Conservation (phyloP, 2,888 invertebrate genomes). For the Cataglyphis livida region DNA sequence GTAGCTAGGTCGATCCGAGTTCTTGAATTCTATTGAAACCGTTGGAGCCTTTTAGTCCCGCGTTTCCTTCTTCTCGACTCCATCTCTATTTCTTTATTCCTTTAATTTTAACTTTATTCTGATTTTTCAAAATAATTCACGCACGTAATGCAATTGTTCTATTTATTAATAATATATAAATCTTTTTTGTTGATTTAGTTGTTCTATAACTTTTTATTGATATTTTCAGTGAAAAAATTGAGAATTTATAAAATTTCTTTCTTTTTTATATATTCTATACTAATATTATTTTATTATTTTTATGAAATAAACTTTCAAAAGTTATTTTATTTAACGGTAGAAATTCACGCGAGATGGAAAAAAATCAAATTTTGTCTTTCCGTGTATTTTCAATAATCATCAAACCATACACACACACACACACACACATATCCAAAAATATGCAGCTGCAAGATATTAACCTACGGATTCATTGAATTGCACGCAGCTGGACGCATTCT, state of each 20-base stretch:
- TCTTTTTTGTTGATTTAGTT: neutral
- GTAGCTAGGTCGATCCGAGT: constrained; percentile 29
- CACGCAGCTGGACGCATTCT: constrained; percentile 48
- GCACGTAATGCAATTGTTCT: neutral
- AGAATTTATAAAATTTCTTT: neutral
- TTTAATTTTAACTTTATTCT: constrained; percentile 29
- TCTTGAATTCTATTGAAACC: constrained; percentile 33
- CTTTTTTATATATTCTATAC: neutral
- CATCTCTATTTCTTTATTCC: neutral
- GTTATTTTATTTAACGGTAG: constrained; percentile 17
- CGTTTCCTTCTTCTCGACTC: neutral
- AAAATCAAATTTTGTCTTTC: constrained; percentile 40
- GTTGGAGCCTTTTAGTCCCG: constrained; percentile 12
- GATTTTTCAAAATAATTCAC: constrained; percentile 1
- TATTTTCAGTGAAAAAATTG: neutral
- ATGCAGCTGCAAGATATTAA: constrained; percentile 59
- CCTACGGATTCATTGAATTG: constrained; percentile 61
- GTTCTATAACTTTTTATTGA: neutral
- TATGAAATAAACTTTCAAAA: constrained; percentile 6
- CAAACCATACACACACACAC: constrained; percentile 7
- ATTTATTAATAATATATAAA: constrained; percentile 1
- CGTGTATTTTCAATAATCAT: constrained; percentile 29
- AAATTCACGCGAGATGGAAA: constrained; percentile 9
- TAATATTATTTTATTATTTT: neutral
- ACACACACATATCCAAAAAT: constrained; percentile 24